Conservation (phyloP, 2,797 vertebrate species). For the Thalassophryne amazonica region DNA sequence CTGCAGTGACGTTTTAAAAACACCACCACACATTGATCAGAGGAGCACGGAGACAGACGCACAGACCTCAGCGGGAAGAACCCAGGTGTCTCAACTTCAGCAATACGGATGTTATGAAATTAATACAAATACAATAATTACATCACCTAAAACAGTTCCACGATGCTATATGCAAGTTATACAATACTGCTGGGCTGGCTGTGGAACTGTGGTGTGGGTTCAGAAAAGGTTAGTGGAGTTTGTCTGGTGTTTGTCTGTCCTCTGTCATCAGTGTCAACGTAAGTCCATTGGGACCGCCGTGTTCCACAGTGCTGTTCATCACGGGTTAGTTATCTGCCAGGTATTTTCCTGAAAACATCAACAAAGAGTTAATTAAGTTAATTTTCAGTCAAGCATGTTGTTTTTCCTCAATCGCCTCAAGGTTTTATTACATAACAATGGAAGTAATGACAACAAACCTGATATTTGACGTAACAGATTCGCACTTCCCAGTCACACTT, state of each 20-base stretch:
- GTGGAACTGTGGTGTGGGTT: slow-evolving; percentile 76
- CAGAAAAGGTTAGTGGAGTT: slow-evolving; percentile 71
- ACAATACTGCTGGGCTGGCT: slow-evolving; percentile 92
- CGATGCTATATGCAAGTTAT: slow-evolving; percentile 79
- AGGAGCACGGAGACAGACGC: slow-evolving; percentile 53
- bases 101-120: slow-evolving; percentile 90
- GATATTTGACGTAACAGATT: too few species aligned
- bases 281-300: slow-evolving; percentile 50
- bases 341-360: slow-evolving; percentile 87
- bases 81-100: slow-evolving; percentile 67
- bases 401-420: too few species aligned
- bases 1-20: slow-evolving; percentile 69
- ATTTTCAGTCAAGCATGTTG: background rate
- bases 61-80: slow-evolving; percentile 61
- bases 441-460: too few species aligned
- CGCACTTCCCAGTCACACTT: too few species aligned
- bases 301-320: slow-evolving; percentile 47
- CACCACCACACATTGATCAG: slow-evolving; percentile 59
- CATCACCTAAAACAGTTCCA: slow-evolving; percentile 91
- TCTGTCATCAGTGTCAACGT: slow-evolving; percentile 42
- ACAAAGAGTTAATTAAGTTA: background rate
- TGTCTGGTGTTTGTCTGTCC: slow-evolving; percentile 47
- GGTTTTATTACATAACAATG: too few species aligned
- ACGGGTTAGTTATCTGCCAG: slow-evolving; percentile 89
- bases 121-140: slow-evolving; percentile 93